Evolutionary conservation across 2,797 vertebrate species (phyloP).

Genomic region (Lacerta agilis): DNA sequence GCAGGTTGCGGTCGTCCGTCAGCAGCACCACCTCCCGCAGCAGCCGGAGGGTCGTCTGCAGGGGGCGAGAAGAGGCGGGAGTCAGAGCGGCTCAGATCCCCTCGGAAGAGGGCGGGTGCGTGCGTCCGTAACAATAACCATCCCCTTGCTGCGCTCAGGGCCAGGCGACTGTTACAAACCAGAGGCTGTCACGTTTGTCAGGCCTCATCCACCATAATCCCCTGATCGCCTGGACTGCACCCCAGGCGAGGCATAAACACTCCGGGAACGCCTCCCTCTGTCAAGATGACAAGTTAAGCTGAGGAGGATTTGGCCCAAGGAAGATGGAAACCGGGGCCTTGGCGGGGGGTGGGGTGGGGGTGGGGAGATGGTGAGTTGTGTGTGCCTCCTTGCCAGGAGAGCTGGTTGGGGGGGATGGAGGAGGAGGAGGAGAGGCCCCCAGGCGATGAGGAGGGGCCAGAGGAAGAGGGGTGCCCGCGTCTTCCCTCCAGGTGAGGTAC

Average conservation of each 20-base stretch:
- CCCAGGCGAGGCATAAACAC: slow-evolving; percentile 84
- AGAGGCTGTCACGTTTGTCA: slow-evolving; percentile 86
- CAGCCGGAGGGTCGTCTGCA: slow-evolving; percentile 89
- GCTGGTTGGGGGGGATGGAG: not conserved
- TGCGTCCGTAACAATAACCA: slow-evolving; percentile 78
- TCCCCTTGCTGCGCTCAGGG: slow-evolving; percentile 72
- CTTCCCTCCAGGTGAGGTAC: not conserved
- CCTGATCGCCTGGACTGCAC: slow-evolving; percentile 83
- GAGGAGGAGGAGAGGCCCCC: not conserved
- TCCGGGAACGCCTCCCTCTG: slow-evolving; percentile 81
- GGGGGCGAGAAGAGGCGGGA: slow-evolving; percentile 11
- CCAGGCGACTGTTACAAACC: slow-evolving; percentile 80
- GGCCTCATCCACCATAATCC: slow-evolving; percentile 84
- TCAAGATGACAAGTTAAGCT: slow-evolving; percentile 87
- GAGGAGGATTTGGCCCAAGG: slow-evolving; percentile 80
- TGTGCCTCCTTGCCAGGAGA: not conserved
- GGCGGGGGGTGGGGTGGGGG: not conserved
- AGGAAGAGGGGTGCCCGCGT: no score
- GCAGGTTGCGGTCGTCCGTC: slow-evolving; percentile 96
- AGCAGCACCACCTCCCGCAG: slow-evolving; percentile 95
- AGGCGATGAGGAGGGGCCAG: accelerated
- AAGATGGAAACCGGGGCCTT: slow-evolving; percentile 55
- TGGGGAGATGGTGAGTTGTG: not conserved
- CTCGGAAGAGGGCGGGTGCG: slow-evolving; percentile 71
- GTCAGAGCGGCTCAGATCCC: slow-evolving; percentile 51